phyloP scores from a whole-genome alignment of 2,797 vertebrate genomes.

The Champsocephalus esox region DNA sequence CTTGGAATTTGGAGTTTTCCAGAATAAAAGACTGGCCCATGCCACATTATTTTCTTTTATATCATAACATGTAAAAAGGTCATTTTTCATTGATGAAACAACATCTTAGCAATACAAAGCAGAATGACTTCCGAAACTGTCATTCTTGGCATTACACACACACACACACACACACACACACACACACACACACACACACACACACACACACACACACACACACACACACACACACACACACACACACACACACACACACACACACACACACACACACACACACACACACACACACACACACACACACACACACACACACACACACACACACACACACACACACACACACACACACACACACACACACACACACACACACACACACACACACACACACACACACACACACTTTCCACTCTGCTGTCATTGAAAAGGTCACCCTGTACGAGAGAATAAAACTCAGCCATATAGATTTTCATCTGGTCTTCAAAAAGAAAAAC shows the following conservation, averaged over 20 bases:
- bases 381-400: neutral
- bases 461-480: slow-evolving; percentile 4
- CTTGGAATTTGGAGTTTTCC: neutral
- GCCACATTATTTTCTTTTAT: neutral
- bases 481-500: slow-evolving; percentile 31
- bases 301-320: too few relatives aligned
- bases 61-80: slow-evolving; percentile 15
- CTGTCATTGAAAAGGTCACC: slow-evolving; percentile 43
- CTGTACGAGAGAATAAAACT: slow-evolving; percentile 5
- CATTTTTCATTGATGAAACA: slow-evolving; percentile 14
- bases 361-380: neutral
- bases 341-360: neutral
- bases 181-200: too few relatives aligned
- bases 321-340: neutral
- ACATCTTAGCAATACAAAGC: neutral
- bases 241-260: too few relatives aligned
- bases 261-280: too few relatives aligned
- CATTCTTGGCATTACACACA: neutral
- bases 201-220: too few relatives aligned
- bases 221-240: too few relatives aligned
- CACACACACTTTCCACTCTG: neutral
- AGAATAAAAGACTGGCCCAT: neutral
- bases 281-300: too few relatives aligned
- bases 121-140: slow-evolving; percentile 5
- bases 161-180: too few relatives aligned